phyloP scores from a whole-genome alignment of 2,888 invertebrate species.

The Trachelus tabidus region DNA sequence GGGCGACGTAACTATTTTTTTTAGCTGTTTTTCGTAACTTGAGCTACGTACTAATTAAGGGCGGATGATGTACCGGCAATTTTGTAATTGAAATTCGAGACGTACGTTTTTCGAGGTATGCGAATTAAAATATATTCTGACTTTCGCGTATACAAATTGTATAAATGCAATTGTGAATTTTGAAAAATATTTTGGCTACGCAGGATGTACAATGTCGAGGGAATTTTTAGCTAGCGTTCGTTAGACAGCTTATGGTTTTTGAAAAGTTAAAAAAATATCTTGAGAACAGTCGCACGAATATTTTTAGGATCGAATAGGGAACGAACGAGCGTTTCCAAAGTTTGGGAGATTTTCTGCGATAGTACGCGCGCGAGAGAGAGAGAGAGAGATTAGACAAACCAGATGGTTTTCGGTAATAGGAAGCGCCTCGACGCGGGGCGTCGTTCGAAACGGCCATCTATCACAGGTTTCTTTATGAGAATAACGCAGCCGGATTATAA shows the following conservation, averaged over 20 bases:
- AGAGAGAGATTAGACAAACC: constrained; percentile 10
- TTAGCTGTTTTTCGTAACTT: background rate
- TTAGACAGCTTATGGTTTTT: too few relatives aligned
- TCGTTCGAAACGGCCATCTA: constrained; percentile 37
- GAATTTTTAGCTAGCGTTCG: background rate
- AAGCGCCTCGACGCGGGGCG: constrained; percentile 26
- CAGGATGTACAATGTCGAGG: background rate
- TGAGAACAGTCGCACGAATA: too few relatives aligned
- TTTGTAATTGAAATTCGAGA: background rate
- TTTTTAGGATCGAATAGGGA: constrained; percentile 6
- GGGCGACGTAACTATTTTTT: background rate
- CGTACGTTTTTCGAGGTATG: background rate
- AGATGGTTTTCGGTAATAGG: constrained; percentile 22
- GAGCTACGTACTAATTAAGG: background rate
- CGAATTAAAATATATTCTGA: background rate
- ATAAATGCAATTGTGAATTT: background rate
- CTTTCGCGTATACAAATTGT: background rate
- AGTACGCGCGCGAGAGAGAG: constrained; percentile 15
- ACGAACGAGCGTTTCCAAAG: constrained; percentile 13
- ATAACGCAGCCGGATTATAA: constrained; percentile 28
- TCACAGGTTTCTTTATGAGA: constrained; percentile 35
- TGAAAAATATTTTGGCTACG: background rate
- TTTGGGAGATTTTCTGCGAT: background rate
- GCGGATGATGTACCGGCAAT: background rate
- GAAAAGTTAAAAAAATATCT: background rate